phyloP scores from a whole-genome alignment of 30 jellyfish, hydroid and myxozoan genomes.

The Hydractinia symbiolongicarpus region DNA sequence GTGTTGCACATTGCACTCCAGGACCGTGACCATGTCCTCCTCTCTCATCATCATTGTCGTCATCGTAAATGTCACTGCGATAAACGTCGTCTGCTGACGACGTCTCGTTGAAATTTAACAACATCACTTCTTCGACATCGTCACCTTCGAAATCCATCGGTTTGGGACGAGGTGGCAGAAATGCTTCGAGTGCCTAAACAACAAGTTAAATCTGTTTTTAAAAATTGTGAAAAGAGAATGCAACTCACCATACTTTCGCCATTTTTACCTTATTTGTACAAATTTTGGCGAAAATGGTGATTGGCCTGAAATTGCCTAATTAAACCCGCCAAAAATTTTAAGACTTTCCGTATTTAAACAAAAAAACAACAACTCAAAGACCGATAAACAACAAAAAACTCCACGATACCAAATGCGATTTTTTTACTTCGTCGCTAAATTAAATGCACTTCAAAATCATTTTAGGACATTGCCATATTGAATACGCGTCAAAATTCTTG shows the following conservation, averaged over 20 bases:
- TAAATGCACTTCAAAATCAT: neutral
- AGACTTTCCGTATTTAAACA: too few relatives aligned
- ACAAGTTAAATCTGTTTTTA: neutral
- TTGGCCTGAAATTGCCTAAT: neutral
- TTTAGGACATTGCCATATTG: neutral
- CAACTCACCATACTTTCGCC: neutral
- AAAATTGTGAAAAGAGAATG: neutral
- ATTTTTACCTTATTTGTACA: neutral
- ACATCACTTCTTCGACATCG: constrained; percentile 50
- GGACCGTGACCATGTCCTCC: constrained; percentile 53
- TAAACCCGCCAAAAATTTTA: neutral
- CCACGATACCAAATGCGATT: neutral
- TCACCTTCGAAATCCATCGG: constrained; percentile 4
- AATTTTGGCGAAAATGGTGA: constrained; percentile 9
- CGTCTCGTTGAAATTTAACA: constrained; percentile 37
- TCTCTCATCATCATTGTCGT: constrained; percentile 69
- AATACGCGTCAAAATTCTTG: too few relatives aligned
- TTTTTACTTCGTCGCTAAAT: neutral
- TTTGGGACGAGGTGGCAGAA: constrained; percentile 64
- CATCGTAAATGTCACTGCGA: constrained; percentile 59
- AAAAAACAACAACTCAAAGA: too few relatives aligned
- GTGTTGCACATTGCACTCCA: constrained; percentile 96
- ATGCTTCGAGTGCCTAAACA: constrained; percentile 47
- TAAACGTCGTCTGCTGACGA: constrained; percentile 14
- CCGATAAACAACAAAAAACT: too few relatives aligned